Percentiles rank a stretch among this genome's conserved stretches.
Evolutionary conservation across 2,113 vertebrate species (phyloP).

Genomic region (Nymphicus hollandicus): DNA sequence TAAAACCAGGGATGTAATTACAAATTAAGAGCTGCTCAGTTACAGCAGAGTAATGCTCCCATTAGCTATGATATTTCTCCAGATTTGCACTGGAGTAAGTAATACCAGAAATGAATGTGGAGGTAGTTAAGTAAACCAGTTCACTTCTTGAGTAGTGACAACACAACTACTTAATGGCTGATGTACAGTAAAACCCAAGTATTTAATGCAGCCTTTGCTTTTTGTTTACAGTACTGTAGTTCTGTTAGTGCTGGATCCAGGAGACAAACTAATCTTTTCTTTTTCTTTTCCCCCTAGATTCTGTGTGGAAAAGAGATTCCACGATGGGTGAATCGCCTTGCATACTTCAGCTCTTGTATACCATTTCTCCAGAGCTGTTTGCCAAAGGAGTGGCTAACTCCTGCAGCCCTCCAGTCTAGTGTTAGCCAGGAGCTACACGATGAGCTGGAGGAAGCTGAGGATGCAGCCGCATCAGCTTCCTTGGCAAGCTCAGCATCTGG

Average conservation of each 20-base stretch:
- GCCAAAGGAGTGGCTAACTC: slow-evolving; percentile 98
- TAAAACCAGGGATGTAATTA: not conserved
- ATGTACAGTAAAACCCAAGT: not conserved
- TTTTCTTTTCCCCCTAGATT: slow-evolving; percentile 74
- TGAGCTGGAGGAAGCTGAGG: slow-evolving; percentile 93
- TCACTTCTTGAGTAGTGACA: not conserved
- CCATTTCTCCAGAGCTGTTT: slow-evolving; percentile 98
- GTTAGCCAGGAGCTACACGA: slow-evolving; percentile 96
- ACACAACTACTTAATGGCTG: not conserved
- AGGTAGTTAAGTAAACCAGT: not conserved
- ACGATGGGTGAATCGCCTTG: slow-evolving; percentile 97
- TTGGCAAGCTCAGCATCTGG: slow-evolving; percentile 74
- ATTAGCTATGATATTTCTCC: not conserved
- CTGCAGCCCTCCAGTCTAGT: slow-evolving; percentile 94
- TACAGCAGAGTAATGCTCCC: not conserved
- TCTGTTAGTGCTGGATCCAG: not conserved
- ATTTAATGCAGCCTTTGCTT: not conserved
- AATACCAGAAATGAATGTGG: not conserved
- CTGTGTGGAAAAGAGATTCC: slow-evolving; percentile 97
- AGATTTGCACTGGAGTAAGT: not conserved
- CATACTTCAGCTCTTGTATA: slow-evolving; percentile 99
- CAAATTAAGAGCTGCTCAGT: not conserved
- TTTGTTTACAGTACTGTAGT: not conserved
- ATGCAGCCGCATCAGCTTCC: slow-evolving; percentile 84
- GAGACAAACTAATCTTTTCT: not conserved